Evolutionary conservation across 23 tunicate genomes (phyloP).

Genomic region (Trididemnum nubilum): DNA sequence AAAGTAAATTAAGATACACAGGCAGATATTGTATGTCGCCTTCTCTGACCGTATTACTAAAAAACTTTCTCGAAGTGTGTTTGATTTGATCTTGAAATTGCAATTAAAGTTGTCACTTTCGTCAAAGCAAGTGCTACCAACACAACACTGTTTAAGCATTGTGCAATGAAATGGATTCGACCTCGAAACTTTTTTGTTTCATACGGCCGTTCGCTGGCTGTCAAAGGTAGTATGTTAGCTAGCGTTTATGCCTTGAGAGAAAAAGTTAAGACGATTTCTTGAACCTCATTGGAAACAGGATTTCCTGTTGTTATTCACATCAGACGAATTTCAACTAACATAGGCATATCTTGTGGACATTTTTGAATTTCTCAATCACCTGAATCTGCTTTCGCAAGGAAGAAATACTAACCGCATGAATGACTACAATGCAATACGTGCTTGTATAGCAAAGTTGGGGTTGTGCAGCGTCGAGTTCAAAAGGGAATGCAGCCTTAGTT

Average conservation of each 20-base stretch:
- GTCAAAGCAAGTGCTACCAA: too few relatives aligned
- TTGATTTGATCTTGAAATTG: too few relatives aligned
- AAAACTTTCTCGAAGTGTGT: too few relatives aligned
- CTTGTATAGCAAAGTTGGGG: constrained; percentile 53
- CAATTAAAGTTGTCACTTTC: too few relatives aligned
- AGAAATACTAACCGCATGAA: constrained; percentile 50
- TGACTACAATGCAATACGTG: constrained; percentile 44
- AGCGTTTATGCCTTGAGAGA: constrained; percentile 59
- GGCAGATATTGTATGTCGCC: too few relatives aligned
- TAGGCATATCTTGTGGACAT: constrained; percentile 44
- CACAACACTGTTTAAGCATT: too few relatives aligned
- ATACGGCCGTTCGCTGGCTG: constrained; percentile 58
- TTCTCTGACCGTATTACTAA: too few relatives aligned
- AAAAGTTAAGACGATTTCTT: constrained; percentile 40
- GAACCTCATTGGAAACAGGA: constrained; percentile 38
- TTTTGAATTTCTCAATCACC: too few relatives aligned
- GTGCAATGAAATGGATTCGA: constrained; percentile 56
- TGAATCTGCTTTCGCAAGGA: constrained; percentile 44
- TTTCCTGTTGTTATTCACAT: constrained; percentile 32
- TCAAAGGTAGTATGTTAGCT: constrained; percentile 55
- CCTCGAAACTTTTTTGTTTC: constrained; percentile 38
- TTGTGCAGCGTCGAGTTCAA: constrained; percentile 56
- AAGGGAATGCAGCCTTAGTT: constrained; percentile 41
- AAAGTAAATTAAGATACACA: too few relatives aligned
- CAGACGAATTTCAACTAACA: constrained; percentile 39